These are phyloP conservation scores for Ruditapes philippinarum DNA, from an alignment of 1,140 invertebrate genomes.

Conservation along the genomic window DNA sequence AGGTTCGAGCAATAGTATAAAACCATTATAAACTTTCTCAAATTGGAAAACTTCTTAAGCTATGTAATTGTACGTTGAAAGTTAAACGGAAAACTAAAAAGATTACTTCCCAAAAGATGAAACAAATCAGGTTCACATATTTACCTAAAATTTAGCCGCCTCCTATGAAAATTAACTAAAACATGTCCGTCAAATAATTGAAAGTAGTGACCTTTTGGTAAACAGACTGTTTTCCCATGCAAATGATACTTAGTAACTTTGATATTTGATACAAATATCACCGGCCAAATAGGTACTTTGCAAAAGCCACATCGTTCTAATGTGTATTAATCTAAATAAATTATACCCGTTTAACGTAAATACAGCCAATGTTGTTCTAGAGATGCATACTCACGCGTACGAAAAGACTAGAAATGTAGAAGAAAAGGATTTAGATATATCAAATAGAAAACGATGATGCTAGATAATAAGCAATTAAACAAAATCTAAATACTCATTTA, in stretches of 20 bases:
- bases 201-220: neutral
- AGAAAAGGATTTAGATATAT: no score
- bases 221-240: slow-evolving; percentile 5
- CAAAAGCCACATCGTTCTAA: neutral
- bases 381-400: no score
- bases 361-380: neutral
- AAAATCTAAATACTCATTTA: no score
- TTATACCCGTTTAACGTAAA: neutral
- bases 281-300: slow-evolving; percentile 24
- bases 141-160: neutral
- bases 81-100: no score
- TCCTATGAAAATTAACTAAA: neutral
- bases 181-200: slow-evolving; percentile 17
- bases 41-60: no score
- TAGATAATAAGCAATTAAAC: no score
- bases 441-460: no score
- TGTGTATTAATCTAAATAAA: slow-evolving; percentile 33
- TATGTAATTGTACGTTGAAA: no score
- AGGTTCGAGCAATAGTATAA: no score
- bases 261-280: slow-evolving; percentile 28
- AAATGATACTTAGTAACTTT: slow-evolving; percentile 28
- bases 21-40: no score
- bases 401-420: no score
- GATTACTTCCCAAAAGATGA: no score
- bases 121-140: neutral